Base-by-base conservation (phyloP, 2,888 invertebrate species). In the Pristionchus japonicus region DNA sequence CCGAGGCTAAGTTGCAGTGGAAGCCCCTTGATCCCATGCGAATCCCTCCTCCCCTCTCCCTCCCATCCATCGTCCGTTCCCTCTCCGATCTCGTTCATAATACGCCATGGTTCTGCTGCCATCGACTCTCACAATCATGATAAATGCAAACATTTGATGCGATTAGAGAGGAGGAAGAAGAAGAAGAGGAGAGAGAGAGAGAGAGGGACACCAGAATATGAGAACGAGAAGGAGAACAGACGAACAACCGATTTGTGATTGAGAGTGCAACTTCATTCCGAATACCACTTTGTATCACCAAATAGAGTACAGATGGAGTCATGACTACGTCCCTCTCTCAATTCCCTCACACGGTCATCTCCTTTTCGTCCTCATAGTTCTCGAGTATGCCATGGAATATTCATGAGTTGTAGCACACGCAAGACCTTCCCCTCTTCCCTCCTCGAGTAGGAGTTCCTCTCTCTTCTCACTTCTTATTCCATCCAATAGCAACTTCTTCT, bases 111-210 rank as follows among this genome's bases (percentile, higher is more conserved):
- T 67, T 67, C 64, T 67, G 64, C 74, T 74, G 74, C 74, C 74
- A 74, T 74, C 74, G 64, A 67, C 64, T 40, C 40, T 27, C 74
- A 40, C 74, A 74, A 74, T 74, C 74, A 74, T 74, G 74, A 74
- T 74, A 74, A 74, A 74, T 74, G 74, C 40, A 74, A 74, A 74
- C 74, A 74, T 74, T 74, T 74, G 74, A 74, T 74, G 74, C 74
- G 74, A 74, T 74, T 74, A 74, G 40, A 67, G 80, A 40, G 80
- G 49, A 49, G 31, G 80, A 49, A 43, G 20, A 40, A 43, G 80
- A 27, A 37, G 31, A 40, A 27, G 80, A 80, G 80, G 70, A 70
- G 70, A 70, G 31, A 70, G 43, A 43, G 77, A 77, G 77, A 23
- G 77, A 77, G 43, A 9, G 77, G 43, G 11, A 3, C 17, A 40